Conservation (phyloP, 2,888 invertebrate species). For the Leptinotarsa tumamoca region DNA sequence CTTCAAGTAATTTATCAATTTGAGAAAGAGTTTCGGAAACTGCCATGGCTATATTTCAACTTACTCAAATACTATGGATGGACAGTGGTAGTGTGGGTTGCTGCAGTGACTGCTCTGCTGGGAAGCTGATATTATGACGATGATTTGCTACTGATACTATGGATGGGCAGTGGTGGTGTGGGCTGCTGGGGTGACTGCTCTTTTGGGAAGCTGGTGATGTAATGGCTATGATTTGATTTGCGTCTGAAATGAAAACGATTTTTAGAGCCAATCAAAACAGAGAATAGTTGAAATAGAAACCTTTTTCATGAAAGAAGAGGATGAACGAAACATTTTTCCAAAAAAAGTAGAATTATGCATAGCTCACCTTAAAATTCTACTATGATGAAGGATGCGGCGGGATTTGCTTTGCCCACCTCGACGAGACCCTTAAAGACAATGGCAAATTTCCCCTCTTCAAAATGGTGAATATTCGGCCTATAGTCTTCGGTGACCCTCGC, state of each 20-base stretch:
- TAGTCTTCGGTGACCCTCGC: neutral
- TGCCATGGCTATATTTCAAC: neutral
- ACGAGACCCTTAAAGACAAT: neutral
- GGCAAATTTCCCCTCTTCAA: neutral
- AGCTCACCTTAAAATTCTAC: constrained; percentile 2
- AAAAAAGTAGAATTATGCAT: neutral
- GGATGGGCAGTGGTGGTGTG: neutral
- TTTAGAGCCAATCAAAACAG: neutral
- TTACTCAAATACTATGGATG: neutral
- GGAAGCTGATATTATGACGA: neutral
- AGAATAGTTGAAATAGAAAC: neutral
- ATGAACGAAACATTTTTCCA: neutral
- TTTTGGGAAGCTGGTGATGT: neutral
- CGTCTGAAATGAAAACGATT: neutral
- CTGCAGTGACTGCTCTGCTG: neutral
- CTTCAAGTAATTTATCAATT: constrained; percentile 1
- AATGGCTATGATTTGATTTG: neutral
- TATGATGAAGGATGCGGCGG: neutral
- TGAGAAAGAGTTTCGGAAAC: neutral
- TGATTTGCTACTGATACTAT: neutral
- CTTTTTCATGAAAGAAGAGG: neutral
- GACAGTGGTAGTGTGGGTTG: neutral
- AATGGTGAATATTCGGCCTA: neutral
- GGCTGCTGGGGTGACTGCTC: neutral
- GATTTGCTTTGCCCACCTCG: neutral